Evolutionary conservation across 2,888 invertebrate species (phyloP).

Genomic region (Dynastes hyllus): DNA sequence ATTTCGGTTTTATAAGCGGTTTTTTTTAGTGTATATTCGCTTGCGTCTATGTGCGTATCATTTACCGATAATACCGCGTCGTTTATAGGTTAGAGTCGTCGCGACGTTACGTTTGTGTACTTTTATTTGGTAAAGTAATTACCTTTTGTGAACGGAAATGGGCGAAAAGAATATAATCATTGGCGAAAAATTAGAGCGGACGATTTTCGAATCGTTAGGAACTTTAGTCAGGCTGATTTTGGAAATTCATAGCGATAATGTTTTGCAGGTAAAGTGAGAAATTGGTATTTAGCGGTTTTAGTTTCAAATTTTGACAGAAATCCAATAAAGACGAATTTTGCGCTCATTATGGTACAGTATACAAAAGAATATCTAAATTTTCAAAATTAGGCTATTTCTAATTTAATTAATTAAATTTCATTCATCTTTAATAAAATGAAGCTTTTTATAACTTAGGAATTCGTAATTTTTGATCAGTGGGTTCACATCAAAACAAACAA

Average conservation of each 20-base stretch:
- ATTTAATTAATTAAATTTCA: too few species aligned
- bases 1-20: constrained; percentile 8
- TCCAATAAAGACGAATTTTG: too few species aligned
- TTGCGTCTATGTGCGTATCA: constrained; percentile 3
- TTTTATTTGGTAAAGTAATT: background rate
- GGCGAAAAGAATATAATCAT: constrained; percentile 62
- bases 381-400: too few species aligned
- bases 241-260: constrained; percentile 64
- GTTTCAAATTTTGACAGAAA: background rate
- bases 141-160: constrained; percentile 46
- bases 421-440: too few species aligned
- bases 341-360: too few species aligned
- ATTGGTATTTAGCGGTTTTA: background rate
- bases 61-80: constrained; percentile 4
- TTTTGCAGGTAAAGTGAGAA: constrained; percentile 64
- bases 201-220: constrained; percentile 64
- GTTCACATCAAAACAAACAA: too few species aligned
- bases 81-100: constrained; percentile 35
- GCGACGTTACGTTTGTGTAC: background rate
- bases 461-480: too few species aligned
- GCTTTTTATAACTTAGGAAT: too few species aligned
- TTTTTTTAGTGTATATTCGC: constrained; percentile 13
- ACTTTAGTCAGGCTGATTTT: constrained; percentile 64
- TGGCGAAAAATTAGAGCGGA: constrained; percentile 63
- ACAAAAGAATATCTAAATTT: too few species aligned